Base-by-base conservation (phyloP, 2,888 invertebrate genomes). In the Chymomyza amoena region DNA sequence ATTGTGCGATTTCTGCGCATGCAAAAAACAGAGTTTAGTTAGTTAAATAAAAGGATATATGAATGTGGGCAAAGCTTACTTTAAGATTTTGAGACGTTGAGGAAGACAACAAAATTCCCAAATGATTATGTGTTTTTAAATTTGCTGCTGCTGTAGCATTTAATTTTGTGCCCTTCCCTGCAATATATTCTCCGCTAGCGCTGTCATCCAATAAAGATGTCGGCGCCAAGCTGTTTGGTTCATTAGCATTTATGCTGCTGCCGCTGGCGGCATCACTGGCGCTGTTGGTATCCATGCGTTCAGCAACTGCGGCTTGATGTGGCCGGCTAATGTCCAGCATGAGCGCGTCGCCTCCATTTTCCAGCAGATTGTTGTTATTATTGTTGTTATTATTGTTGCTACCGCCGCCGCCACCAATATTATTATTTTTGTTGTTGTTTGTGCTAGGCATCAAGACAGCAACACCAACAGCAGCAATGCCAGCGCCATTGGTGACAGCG, bases 1-100 rank as follows among this genome's bases (percentile, higher is more conserved):
- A 45, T 45, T 45, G 39, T 45, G 39, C 39, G 39, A 13, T 45
- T 45, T 45, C 39, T 45, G 39, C 9, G 32, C 32, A 32, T 32
- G 6, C 32, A 7, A 32, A 32, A 32, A 32, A 9, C 0, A 7
- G 9, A 5, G 32, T 1, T 32, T 32, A 4, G 32, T 9, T 32
- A 9, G 39, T 9, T 36, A 7, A 36, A 36, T 36, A 9, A 16
- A 39, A 5, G 45, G 13, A 39, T 18, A n/a, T 70, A 45, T 13
- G 39, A 45, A 1, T 45, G 2, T 32, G 32, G 9, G 10, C 1
- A 1, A 36, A 2, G 76, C 86, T 76, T 45, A 87, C 82, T 63
- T 83, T 83, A 4, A 69, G 52, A 70, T 73, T 78, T 69, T 76
- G 72, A 56, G 76, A 72, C 28, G 75, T 62, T 15, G 79, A 63